Percentiles rank a stretch among this genome's conserved stretches.
Conservation (phyloP, 2,888 invertebrate species). For the Hirtodrosophila cameraria region DNA sequence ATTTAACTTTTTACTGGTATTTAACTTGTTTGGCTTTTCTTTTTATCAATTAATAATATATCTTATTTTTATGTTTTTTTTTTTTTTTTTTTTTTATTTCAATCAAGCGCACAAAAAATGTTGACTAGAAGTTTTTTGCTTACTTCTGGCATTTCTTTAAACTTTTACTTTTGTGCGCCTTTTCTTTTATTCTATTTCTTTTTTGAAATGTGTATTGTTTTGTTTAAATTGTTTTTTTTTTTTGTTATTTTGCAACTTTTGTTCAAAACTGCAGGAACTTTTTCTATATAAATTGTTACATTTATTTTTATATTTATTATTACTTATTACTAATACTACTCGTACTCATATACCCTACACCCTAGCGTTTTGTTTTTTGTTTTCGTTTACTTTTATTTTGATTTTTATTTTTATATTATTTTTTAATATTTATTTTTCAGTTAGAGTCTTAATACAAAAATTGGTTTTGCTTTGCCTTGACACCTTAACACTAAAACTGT, state of each 20-base stretch:
- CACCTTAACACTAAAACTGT: constrained; percentile 47
- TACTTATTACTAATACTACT: constrained; percentile 38
- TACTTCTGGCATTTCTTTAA: constrained; percentile 49
- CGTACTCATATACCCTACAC: constrained; percentile 56
- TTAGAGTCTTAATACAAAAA: constrained; percentile 60
- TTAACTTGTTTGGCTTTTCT: neutral
- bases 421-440: constrained; percentile 16
- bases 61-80: no score
- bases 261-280: constrained; percentile 76
- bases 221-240: constrained; percentile 31
- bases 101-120: constrained; percentile 45
- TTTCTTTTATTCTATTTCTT: constrained; percentile 4
- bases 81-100: constrained; percentile 6
- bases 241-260: constrained; percentile 62
- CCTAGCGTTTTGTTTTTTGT: constrained; percentile 46
- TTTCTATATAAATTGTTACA: constrained; percentile 52
- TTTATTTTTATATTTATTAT: constrained; percentile 35
- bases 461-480: constrained; percentile 47
- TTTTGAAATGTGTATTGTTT: constrained; percentile 11
- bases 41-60: constrained; percentile 4
- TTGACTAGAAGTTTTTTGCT: constrained; percentile 59
- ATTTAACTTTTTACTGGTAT: neutral
- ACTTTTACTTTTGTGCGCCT: constrained; percentile 36
- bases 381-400: constrained; percentile 27
- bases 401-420: constrained; percentile 13